Percentiles rank a stretch among this genome's conserved stretches.
phyloP scores from a whole-genome alignment of 30 jellyfish, hydroid and myxozoan genomes.

The Clytia hemisphaerica region DNA sequence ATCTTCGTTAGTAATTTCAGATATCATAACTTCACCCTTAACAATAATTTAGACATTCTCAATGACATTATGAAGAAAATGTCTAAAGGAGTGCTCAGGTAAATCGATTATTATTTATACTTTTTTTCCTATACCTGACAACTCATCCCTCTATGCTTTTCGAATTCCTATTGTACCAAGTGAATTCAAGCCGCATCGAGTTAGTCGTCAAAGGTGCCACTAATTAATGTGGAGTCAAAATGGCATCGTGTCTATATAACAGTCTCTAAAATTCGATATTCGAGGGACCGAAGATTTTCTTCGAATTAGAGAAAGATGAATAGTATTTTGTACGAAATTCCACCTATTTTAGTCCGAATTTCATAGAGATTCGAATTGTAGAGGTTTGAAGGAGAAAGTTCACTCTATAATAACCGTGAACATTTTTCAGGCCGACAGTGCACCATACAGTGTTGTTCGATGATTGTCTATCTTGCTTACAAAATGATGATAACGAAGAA shows the following conservation, averaged over 20 bases:
- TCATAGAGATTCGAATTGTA: neutral
- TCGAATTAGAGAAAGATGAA: neutral
- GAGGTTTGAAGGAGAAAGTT: too few species aligned
- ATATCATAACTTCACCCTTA: too few species aligned
- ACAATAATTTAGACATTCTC: slow-evolving; percentile 52
- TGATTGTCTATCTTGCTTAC: slow-evolving; percentile 54
- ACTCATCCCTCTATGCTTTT: neutral
- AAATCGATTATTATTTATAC: neutral
- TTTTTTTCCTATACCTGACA: neutral
- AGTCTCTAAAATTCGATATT: too few species aligned
- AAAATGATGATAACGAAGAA: slow-evolving; percentile 18
- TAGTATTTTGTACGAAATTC: neutral
- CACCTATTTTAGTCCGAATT: neutral
- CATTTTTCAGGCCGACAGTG: slow-evolving; percentile 37
- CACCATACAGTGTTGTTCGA: slow-evolving; percentile 51
- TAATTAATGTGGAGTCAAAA: too few species aligned
- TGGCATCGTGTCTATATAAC: too few species aligned
- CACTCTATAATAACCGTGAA: too few species aligned
- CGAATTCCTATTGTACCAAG: too few species aligned
- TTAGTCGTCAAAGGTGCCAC: too few species aligned
- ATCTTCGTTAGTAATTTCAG: too few species aligned
- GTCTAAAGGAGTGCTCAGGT: slow-evolving; percentile 53
- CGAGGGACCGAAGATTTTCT: neutral
- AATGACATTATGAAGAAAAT: slow-evolving; percentile 60
- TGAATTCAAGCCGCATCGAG: too few species aligned